Conservation (phyloP, 2,888 invertebrate genomes). For the Creontiades dilutus region DNA sequence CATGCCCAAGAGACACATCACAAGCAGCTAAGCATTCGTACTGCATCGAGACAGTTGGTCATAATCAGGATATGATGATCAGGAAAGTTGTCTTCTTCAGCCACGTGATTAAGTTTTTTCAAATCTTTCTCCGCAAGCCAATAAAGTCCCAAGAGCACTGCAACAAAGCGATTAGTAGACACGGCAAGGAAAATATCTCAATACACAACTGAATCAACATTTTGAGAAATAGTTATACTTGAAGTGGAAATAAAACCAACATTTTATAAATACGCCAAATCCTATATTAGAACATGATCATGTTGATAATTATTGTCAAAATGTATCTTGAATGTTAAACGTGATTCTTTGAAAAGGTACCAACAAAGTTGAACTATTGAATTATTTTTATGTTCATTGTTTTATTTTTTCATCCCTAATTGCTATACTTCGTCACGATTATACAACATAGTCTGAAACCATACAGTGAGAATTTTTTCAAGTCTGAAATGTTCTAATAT, state of each 20-base stretch:
- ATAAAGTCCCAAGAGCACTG: neutral
- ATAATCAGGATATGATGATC: constrained; percentile 16
- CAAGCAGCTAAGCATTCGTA: constrained; percentile 35
- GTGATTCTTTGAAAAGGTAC: too few species aligned
- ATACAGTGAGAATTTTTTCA: too few species aligned
- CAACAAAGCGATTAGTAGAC: constrained; percentile 52
- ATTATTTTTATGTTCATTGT: too few species aligned
- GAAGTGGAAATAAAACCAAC: neutral
- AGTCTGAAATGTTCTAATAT: too few species aligned
- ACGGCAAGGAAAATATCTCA: neutral
- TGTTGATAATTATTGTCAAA: too few species aligned
- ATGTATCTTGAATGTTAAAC: too few species aligned
- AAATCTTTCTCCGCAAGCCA: constrained; percentile 13
- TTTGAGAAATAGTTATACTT: neutral
- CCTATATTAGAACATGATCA: neutral
- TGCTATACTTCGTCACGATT: too few species aligned
- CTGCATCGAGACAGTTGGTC: constrained; percentile 70
- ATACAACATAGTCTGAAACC: too few species aligned
- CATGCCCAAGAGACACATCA: constrained; percentile 60
- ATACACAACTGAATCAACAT: neutral
- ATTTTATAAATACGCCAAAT: neutral
- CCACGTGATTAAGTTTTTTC: constrained; percentile 19
- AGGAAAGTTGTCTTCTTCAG: constrained; percentile 48
- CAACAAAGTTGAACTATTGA: too few species aligned
- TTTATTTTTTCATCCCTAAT: too few species aligned